Evolutionary conservation across 2,113 vertebrate genomes (phyloP).

Genomic region (Dendropsophus ebraccatus): DNA sequence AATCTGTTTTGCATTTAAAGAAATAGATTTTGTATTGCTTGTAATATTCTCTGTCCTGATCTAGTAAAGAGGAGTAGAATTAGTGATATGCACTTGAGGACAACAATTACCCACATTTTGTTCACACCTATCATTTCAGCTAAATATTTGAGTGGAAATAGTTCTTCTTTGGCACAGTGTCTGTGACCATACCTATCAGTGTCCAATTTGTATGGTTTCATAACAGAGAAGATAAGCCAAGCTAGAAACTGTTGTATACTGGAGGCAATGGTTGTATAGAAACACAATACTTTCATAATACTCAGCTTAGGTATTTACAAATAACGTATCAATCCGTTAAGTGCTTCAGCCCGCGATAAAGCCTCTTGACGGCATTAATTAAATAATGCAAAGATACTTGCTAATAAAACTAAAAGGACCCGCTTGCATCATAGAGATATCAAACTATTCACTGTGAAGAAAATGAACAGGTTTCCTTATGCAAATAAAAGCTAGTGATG

Average conservation of each 20-base stretch:
- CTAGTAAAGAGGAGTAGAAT: not conserved
- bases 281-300: not conserved
- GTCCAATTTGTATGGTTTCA: constrained; percentile 4
- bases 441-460: constrained; percentile 17
- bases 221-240: not conserved
- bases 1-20: not conserved
- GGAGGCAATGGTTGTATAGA: not conserved
- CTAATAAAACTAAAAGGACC: not conserved
- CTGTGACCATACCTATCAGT: not conserved
- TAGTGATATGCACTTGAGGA: not conserved
- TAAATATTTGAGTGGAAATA: constrained; percentile 6
- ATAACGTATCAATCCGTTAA: constrained; percentile 39
- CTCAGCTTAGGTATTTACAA: constrained; percentile 7
- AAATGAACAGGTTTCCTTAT: constrained; percentile 12
- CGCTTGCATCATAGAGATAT: constrained; percentile 12
- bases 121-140: not conserved
- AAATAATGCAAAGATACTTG: constrained; percentile 7
- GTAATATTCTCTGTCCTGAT: too few relatives aligned
- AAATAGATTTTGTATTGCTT: too few relatives aligned
- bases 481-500: constrained; percentile 13
- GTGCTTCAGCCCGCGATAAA: constrained; percentile 11
- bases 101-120: not conserved
- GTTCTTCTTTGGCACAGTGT: constrained; percentile 7
- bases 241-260: constrained; percentile 6
- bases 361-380: constrained; percentile 19